Base-by-base conservation (phyloP, 2,797 vertebrate species). In the Cyprinodon diabolis region DNA sequence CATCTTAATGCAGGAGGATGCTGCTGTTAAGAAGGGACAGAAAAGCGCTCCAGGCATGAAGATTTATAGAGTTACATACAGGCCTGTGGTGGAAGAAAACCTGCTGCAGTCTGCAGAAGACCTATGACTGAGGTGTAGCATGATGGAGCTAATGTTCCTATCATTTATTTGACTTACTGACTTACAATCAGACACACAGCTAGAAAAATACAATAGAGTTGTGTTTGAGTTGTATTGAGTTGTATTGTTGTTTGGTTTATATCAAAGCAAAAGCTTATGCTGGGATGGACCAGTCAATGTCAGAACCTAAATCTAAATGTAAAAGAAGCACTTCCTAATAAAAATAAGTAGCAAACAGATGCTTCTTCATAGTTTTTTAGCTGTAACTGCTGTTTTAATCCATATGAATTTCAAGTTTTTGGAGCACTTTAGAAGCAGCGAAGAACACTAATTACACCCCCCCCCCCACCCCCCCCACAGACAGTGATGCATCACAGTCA, bases 401-500 rank as follows among this genome's bases (percentile, higher is more conserved):
- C 30, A 30, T 17, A 35, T 62, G 58, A 62, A 5, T 12, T 62
- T 62, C 58, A 19, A 9, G 40, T 9, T 11, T 40, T 40, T 11
- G 58, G 35, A 62, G 40, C 7, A 62, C 21, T 62, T 4, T 40
- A 62, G 19, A 37, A 40, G 15, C 13, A 3, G 54, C 2, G 54
- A 52, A 30, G 65, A 75, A 56, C 14, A 5, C 52, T 23, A 69
- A 79, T 75, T 43, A 67, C 56, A 56, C 11, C 23, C 43, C 69
- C 68, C 69, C 68, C 30, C 30, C 25, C 25, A 25, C 25, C 6
- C 37, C 60, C 60, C 43, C 19, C 4, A 5, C 37, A 65, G 71
- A 83, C 73, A 62, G 63, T 78, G 80, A 91, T 83, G 88, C 90
- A 86, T 90, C 79, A 12, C 60, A 4, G 40, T 63, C 37, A 63